Evolutionary conservation across 2,888 invertebrate genomes (phyloP).

Genomic region (Leucoptera coffeella): DNA sequence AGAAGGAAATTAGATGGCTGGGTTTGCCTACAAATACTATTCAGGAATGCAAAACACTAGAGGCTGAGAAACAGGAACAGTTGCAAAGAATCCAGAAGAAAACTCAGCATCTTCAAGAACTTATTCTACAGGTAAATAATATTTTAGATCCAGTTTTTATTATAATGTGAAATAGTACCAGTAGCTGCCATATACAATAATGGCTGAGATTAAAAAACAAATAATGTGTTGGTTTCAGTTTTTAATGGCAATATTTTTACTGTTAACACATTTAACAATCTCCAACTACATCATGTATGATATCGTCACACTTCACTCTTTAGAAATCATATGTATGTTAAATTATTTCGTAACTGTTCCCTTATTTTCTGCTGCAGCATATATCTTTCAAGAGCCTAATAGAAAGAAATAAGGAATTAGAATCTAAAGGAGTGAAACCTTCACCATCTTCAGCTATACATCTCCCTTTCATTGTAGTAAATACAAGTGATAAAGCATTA

Average conservation of each 20-base stretch:
- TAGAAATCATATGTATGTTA: constrained; percentile 1
- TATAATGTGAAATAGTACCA: no score
- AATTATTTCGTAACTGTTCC: constrained; percentile 1
- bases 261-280: neutral
- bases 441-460: constrained; percentile 90
- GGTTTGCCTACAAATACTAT: constrained; percentile 95
- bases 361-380: constrained; percentile 59
- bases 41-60: constrained; percentile 85
- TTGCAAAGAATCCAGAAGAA: constrained; percentile 85
- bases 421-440: constrained; percentile 71
- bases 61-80: constrained; percentile 80
- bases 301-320: no score
- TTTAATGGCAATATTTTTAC: neutral
- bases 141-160: no score
- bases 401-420: constrained; percentile 83
- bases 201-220: no score
- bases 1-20: constrained; percentile 98
- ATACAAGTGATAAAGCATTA: constrained; percentile 95
- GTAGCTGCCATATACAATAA: no score
- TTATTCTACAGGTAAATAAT: constrained; percentile 67
- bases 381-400: constrained; percentile 97
- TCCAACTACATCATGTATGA: no score
- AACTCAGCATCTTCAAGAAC: constrained; percentile 86
- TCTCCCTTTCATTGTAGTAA: constrained; percentile 97
- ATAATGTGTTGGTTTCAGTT: neutral